A percentile compares a stretch with the other conserved stretches of the same genome.
Conservation (phyloP, 2,113 vertebrate species). For the Cairina moschata region DNA sequence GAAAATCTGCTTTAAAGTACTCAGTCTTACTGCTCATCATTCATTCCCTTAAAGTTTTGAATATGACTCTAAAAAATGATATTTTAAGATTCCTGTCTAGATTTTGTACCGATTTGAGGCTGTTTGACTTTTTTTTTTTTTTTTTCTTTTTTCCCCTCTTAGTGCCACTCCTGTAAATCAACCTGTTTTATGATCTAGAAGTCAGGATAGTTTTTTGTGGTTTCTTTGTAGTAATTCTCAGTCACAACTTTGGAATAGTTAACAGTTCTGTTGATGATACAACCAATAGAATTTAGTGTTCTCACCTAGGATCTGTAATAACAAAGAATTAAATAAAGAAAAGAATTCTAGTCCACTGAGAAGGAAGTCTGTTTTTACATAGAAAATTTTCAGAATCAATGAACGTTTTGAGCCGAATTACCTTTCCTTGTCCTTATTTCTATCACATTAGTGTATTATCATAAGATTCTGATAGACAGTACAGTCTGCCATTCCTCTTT, state of each 20-base stretch:
- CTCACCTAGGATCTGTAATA: no score
- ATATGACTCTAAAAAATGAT: neutral
- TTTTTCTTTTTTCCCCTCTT: no score
- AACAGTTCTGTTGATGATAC: neutral
- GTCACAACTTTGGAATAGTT: no score
- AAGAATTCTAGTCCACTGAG: neutral
- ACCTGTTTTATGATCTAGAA: neutral
- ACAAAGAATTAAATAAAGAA: no score
- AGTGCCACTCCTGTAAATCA: neutral
- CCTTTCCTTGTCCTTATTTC: neutral
- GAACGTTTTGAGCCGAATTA: neutral
- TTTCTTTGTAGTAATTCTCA: neutral
- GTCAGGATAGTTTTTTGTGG: neutral
- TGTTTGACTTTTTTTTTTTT: no score
- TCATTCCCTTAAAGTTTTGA: neutral
- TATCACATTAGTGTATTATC: fast-evolving
- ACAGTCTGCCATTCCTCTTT: neutral
- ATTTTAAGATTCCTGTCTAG: neutral
- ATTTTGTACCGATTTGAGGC: neutral
- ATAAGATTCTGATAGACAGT: neutral
- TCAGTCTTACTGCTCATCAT: neutral
- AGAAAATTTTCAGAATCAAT: neutral
- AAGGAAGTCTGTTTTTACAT: neutral
- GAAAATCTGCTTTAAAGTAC: neutral
- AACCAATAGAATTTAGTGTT: neutral